Evolutionary conservation across 1,140 invertebrate genomes (phyloP), one percentile per base, ranked within the genome.

Genomic region (Aleiodes sp.): DNA sequence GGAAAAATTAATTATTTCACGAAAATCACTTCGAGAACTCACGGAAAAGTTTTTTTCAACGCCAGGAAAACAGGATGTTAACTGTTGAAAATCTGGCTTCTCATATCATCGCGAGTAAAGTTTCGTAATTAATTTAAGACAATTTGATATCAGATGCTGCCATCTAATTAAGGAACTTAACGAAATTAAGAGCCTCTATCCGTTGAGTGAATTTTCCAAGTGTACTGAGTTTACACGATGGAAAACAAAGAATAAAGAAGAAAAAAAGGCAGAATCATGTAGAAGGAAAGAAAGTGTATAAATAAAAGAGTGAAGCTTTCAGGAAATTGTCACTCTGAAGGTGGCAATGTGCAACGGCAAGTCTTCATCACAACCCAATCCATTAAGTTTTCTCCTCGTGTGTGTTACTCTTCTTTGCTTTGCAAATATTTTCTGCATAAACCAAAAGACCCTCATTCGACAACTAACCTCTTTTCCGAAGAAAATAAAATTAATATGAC

Each of bases 351-450:
- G 2, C 2, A 73, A 70, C n/a, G n/a, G 71, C 26, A 71, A 1
- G 21, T 70, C 19, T 65, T 73, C 19, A 68, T 73, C 7, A 52
- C 3, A 3, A 46, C 70, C 69, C 73, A 80, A 80, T 81, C 76
- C 76, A 80, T 80, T 80, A 81, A 43, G 46, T 70, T n/a, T n/a
- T n/a, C n/a, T n/a, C n/a, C 28, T 65, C 68, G 41, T 33, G n/a
- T 63, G 62, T 63, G 64, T n/a, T 37, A 29, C 24, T 28, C 39
- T 62, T 72, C 52, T 67, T 75, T 72, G 76, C 57, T 70, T 75
- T 74, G 75, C 75, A 77, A 81, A 81, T 81, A 76, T 81, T 79
- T 80, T 75, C 75, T 69, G 70, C 73, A 76, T 78, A 79, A 81
- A 81, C 73, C 57, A 46, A 21, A 46, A 8, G 21, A 46, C 14